These are phyloP conservation scores for Belonocnema kinseyi DNA, from an alignment of 1,140 invertebrate genomes.

Conservation along the genomic window DNA sequence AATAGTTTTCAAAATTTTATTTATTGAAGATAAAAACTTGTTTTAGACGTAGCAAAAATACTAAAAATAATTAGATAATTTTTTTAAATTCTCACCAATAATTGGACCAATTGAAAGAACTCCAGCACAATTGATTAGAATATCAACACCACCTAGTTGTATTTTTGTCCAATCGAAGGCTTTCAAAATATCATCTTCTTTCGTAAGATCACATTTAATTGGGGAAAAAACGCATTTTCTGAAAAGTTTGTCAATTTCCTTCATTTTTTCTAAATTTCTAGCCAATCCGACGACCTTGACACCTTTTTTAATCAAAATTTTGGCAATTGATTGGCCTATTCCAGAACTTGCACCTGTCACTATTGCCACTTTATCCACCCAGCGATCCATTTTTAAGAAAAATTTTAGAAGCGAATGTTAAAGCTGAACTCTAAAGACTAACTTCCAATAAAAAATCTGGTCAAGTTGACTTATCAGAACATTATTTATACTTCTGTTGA, in stretches of 20 bases:
- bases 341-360: constrained; percentile 81
- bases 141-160: constrained; percentile 80
- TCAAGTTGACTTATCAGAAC: no score
- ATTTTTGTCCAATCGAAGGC: constrained; percentile 81
- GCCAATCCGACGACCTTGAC: constrained; percentile 84
- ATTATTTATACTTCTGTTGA: no score
- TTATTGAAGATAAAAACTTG: no score
- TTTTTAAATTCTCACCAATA: constrained; percentile 57
- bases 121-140: constrained; percentile 87
- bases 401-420: no score
- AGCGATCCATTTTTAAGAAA: constrained; percentile 67
- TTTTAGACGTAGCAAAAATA: neutral
- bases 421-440: no score
- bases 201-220: constrained; percentile 80
- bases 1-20: no score
- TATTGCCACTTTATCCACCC: constrained; percentile 78
- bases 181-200: constrained; percentile 80
- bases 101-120: constrained; percentile 65
- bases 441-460: no score
- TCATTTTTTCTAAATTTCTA: constrained; percentile 78
- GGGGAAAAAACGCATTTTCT: constrained; percentile 71
- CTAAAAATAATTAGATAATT: no score
- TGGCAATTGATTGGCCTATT: constrained; percentile 76
- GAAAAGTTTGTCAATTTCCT: constrained; percentile 66
- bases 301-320: constrained; percentile 77